Evolutionary conservation across 2,797 vertebrate species (phyloP).

Genomic region (Aselliscus stoliczkanus): DNA sequence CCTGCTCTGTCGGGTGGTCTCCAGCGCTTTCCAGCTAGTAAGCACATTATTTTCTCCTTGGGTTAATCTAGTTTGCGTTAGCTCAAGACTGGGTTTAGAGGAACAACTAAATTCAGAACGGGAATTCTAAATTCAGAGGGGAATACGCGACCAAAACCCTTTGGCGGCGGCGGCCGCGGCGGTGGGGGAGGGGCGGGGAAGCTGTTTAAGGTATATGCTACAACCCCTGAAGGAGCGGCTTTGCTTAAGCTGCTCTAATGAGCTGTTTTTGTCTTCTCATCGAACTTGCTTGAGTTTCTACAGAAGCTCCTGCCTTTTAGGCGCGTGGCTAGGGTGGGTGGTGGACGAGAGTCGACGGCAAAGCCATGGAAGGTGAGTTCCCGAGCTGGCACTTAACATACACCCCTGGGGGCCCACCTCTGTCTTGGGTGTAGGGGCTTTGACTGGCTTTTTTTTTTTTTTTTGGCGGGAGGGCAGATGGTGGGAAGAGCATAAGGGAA

Average conservation of each 20-base stretch:
- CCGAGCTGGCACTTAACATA: not conserved
- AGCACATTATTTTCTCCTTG: not conserved
- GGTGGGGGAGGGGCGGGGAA: too few species aligned
- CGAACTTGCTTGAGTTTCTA: conserved; percentile 8
- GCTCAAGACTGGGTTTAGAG: not conserved
- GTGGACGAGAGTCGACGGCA: not conserved
- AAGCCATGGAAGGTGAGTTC: not conserved
- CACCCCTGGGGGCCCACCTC: not conserved
- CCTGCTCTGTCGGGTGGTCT: not conserved
- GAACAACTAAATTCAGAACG: not conserved
- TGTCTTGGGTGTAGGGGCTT: not conserved
- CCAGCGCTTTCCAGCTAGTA: not conserved
- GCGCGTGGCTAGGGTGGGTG: not conserved
- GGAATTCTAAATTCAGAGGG: not conserved
- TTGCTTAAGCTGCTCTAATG: not conserved
- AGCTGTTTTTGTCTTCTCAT: not conserved
- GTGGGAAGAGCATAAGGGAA: not conserved
- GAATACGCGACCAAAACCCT: not conserved
- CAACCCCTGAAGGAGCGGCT: not conserved
- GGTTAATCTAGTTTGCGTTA: not conserved
- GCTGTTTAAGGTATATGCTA: not conserved
- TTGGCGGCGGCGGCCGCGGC: too few species aligned
- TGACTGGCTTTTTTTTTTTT: not conserved
- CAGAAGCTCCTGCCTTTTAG: not conserved
- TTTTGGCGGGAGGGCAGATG: not conserved